Evolutionary conservation across 2,888 invertebrate species (phyloP).

Genomic region (Cinara cedri): DNA sequence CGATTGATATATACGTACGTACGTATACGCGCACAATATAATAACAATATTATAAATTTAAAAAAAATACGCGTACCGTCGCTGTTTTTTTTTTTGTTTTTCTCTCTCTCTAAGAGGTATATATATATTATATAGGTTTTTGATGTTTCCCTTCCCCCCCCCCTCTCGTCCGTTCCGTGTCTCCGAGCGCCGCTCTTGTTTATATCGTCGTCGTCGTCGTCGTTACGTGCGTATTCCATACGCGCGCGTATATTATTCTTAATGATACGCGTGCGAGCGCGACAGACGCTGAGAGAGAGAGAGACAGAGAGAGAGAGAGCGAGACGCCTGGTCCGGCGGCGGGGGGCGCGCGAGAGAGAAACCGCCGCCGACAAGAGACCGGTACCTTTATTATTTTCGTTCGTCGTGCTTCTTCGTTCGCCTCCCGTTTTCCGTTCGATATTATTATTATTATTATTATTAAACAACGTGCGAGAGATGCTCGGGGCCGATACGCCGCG

Average conservation of each 20-base stretch:
- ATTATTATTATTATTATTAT: background rate
- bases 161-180: background rate
- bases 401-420: slow-evolving; percentile 12
- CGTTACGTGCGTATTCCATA: background rate
- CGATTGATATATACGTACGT: slow-evolving; percentile 51
- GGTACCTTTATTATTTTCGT: background rate
- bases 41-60: too few species aligned
- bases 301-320: background rate
- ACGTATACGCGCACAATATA: background rate
- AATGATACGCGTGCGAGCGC: background rate
- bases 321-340: too few species aligned
- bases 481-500: slow-evolving; percentile 8
- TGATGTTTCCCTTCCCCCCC: slow-evolving; percentile 5
- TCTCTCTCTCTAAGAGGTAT: background rate
- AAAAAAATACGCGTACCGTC: background rate
- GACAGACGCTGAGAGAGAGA: background rate
- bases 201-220: background rate
- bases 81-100: background rate
- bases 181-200: background rate
- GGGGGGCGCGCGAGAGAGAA: background rate
- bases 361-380: background rate
- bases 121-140: background rate
- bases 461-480: slow-evolving; percentile 2
- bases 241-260: too few species aligned
- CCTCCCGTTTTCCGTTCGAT: background rate